A percentile compares a stretch with the other conserved stretches of the same genome.
phyloP scores from a whole-genome alignment of 53 echinoderm and acorn worm species.

The Patiria pectinifera region DNA sequence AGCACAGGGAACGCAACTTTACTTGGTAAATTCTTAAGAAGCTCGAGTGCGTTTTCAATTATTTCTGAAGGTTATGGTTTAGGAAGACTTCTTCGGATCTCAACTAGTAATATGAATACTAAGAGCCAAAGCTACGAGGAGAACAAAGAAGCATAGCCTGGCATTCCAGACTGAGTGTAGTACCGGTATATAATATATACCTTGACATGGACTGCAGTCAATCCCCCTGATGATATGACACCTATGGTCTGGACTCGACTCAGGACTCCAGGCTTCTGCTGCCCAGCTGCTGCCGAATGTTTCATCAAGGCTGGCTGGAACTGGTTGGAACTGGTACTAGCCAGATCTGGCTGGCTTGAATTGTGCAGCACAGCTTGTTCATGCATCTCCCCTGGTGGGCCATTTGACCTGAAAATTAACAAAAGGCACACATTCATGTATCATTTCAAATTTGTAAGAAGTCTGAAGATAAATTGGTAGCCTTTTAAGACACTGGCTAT shows the following conservation, averaged over 20 bases:
- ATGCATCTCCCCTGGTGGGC: background rate
- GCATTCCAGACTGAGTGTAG: background rate
- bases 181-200: background rate
- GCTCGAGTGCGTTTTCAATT: no score
- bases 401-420: slow-evolving; percentile 9
- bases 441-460: no score
- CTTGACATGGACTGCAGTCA: slow-evolving; percentile 63
- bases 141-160: background rate
- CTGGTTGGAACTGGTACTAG: slow-evolving; percentile 13
- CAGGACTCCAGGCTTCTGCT: slow-evolving; percentile 36
- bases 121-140: background rate
- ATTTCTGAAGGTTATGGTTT: no score
- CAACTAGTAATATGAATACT: no score
- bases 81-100: no score
- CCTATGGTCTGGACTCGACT: slow-evolving; percentile 61
- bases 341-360: slow-evolving; percentile 21
- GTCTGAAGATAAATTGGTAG: no score
- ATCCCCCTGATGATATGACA: slow-evolving; percentile 79
- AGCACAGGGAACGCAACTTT: no score
- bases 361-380: background rate
- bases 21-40: no score
- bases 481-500: no score
- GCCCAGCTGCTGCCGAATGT: background rate
- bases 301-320: background rate
- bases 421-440: background rate